Percentiles rank a stretch among this genome's conserved stretches.
Conservation (phyloP, 2,797 vertebrate genomes). For the Falco columbarius region DNA sequence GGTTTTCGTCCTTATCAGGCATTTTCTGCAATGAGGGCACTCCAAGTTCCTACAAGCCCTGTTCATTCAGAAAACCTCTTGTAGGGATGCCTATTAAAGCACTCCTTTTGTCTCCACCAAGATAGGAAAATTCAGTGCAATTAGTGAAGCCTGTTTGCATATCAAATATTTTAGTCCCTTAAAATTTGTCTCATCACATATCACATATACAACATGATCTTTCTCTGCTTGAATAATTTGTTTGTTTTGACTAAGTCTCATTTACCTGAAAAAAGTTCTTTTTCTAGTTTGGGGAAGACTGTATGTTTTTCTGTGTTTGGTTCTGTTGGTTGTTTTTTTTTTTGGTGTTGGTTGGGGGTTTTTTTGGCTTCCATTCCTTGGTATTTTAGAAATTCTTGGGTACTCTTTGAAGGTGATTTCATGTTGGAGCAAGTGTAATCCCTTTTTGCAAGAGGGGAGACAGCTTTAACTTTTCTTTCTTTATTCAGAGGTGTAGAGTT, state of each 20-base stretch:
- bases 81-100: not conserved
- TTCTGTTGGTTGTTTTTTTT: not conserved
- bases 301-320: not conserved
- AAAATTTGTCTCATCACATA: conserved; percentile 2
- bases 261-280: not conserved
- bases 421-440: conserved; percentile 55
- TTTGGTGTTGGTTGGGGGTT: not conserved
- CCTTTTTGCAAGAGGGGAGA: conserved; percentile 2
- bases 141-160: not conserved
- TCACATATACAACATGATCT: not conserved
- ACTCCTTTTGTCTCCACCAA: conserved; percentile 20
- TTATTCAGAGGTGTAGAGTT: not conserved
- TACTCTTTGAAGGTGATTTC: conserved; percentile 56
- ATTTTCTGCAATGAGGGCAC: not conserved
- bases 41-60: conserved; percentile 16
- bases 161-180: not conserved
- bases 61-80: conserved; percentile 2
- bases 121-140: conserved; percentile 21
- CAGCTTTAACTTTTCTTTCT: not conserved
- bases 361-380: not conserved
- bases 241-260: conserved; percentile 26
- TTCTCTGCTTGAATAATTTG: not conserved
- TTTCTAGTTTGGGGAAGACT: not conserved
- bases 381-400: conserved; percentile 50
- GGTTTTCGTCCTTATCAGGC: not conserved